phyloP scores from a whole-genome alignment of 35 echinoderm and acorn worm species.

The Chiridota heheva region DNA sequence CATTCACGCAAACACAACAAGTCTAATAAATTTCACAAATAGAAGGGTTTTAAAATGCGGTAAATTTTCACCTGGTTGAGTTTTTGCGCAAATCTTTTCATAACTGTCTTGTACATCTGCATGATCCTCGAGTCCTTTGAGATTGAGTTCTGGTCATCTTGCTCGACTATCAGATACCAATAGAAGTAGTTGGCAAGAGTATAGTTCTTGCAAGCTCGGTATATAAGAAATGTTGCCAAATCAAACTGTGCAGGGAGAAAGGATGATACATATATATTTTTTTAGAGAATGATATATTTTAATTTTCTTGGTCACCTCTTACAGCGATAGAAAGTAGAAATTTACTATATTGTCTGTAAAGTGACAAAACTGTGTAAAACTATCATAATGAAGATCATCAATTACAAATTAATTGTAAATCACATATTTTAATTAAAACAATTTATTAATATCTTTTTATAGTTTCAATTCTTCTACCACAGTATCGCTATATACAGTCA shows the following conservation, averaged over 20 bases:
- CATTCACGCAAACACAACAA: too few relatives aligned
- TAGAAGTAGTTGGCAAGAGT: slow-evolving; percentile 96
- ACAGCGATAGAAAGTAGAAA: too few relatives aligned
- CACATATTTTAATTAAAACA: too few relatives aligned
- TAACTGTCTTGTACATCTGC: slow-evolving; percentile 90
- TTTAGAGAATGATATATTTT: not conserved
- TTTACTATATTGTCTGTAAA: too few relatives aligned
- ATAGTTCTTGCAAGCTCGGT: slow-evolving; percentile 88
- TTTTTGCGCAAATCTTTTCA: slow-evolving; percentile 82
- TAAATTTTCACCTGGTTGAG: slow-evolving; percentile 93
- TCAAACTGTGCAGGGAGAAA: slow-evolving; percentile 52
- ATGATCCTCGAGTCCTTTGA: slow-evolving; percentile 78
- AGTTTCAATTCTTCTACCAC: too few relatives aligned
- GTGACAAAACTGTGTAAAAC: too few relatives aligned
- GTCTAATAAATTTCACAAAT: too few relatives aligned
- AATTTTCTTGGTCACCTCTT: not conserved
- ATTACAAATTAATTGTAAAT: too few relatives aligned
- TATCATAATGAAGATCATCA: too few relatives aligned
- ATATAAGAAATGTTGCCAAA: slow-evolving; percentile 84
- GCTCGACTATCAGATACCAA: slow-evolving; percentile 93
- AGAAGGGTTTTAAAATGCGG: too few relatives aligned
- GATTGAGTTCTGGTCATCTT: slow-evolving; percentile 81
- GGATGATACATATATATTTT: not conserved
- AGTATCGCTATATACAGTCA: too few relatives aligned
- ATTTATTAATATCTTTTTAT: too few relatives aligned